Percentiles rank a stretch among this genome's conserved stretches.
phyloP scores from a whole-genome alignment of 2,797 vertebrate genomes.

The Masticophis lateralis region DNA sequence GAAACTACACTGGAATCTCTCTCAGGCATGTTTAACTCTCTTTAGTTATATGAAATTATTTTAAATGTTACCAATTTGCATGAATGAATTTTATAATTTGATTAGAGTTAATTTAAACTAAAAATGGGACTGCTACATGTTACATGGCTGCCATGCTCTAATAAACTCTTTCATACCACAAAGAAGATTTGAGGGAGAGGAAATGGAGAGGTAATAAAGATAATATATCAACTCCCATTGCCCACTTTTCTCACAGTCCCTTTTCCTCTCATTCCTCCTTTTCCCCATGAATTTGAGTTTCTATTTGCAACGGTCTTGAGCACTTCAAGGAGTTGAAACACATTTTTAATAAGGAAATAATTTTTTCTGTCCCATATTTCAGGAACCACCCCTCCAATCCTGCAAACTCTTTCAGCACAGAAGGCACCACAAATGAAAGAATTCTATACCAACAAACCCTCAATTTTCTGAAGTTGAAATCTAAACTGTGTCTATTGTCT shows the following conservation, averaged over 20 bases:
- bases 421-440: background rate
- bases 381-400: too few species aligned
- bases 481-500: background rate
- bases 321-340: background rate
- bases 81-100: background rate
- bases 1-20: background rate
- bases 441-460: background rate
- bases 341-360: background rate
- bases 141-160: background rate
- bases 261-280: background rate
- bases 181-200: background rate
- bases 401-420: background rate
- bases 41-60: slow-evolving; percentile 14
- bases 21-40: background rate
- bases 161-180: background rate
- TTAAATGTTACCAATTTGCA: background rate
- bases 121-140: background rate
- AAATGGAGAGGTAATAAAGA: background rate
- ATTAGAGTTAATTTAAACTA: background rate
- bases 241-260: background rate
- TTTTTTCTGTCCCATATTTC: background rate
- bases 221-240: background rate
- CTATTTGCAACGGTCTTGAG: background rate
- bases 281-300: background rate
- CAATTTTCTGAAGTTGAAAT: background rate